Evolutionary conservation across 1,140 invertebrate genomes (phyloP).

Genomic region (Caenorhabditis briggsae): DNA sequence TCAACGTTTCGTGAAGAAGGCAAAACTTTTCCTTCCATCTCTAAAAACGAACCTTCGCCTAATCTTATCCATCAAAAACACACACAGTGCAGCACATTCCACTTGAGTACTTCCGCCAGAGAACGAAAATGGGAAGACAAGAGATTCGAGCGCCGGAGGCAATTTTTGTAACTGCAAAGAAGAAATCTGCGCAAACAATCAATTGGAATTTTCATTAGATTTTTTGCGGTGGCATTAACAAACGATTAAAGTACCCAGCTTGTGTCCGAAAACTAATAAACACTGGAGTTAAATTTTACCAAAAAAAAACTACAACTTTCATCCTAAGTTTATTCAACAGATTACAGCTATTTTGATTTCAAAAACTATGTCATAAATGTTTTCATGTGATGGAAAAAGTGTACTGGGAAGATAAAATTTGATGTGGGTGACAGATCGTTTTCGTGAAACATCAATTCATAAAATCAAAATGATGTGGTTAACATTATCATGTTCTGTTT

Average conservation of each 20-base stretch:
- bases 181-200: conserved; percentile 25
- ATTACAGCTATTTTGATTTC: too few species aligned
- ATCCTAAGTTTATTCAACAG: too few species aligned
- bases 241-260: too few species aligned
- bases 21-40: neutral
- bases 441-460: neutral
- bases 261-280: too few species aligned
- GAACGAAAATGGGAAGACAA: conserved; percentile 6
- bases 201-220: conserved; percentile 15
- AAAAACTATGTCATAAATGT: too few species aligned
- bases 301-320: too few species aligned
- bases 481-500: conserved; percentile 52
- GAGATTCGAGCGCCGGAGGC: neutral
- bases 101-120: conserved; percentile 47
- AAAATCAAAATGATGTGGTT: neutral
- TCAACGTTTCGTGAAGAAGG: neutral
- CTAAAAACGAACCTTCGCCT: neutral
- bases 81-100: conserved; percentile 32
- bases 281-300: too few species aligned
- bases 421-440: neutral
- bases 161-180: conserved; percentile 14
- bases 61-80: conserved; percentile 5
- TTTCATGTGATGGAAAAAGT: too few species aligned
- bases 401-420: too few species aligned
- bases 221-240: neutral